A percentile compares a stretch with the other conserved stretches of the same genome.
Conservation (phyloP, 1,140 invertebrate species). For the Maconellicoccus hirsutus region DNA sequence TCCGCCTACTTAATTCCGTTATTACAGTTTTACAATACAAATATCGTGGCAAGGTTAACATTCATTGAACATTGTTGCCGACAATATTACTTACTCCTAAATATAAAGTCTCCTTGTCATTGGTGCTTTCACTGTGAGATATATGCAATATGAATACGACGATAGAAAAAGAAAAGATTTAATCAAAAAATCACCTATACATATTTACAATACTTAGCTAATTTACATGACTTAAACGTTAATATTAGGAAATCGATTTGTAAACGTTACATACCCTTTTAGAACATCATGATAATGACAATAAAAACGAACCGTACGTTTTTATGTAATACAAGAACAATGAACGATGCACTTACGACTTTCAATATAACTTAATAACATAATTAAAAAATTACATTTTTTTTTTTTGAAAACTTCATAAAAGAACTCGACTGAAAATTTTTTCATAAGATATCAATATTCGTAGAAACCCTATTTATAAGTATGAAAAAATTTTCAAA, state of each 20-base stretch:
- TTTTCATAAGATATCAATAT: too few species aligned
- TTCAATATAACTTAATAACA: not conserved
- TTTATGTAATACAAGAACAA: too few species aligned
- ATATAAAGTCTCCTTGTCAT: not conserved
- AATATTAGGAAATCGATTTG: not conserved
- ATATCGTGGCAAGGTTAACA: not conserved
- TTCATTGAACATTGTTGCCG: not conserved
- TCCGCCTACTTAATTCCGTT: constrained; percentile 14
- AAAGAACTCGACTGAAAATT: too few species aligned
- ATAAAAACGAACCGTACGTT: too few species aligned
- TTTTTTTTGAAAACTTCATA: too few species aligned
- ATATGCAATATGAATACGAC: not conserved
- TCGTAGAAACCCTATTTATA: too few species aligned
- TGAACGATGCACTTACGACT: not conserved
- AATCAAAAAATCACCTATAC: constrained; percentile 1
- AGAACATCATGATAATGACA: not conserved
- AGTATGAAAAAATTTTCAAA: too few species aligned
- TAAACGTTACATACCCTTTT: not conserved
- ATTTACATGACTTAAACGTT: constrained; percentile 9
- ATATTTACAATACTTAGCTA: constrained; percentile 1
- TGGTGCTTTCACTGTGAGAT: not conserved
- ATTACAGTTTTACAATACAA: not conserved
- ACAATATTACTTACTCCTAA: not conserved
- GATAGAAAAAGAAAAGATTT: not conserved
- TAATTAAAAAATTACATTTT: too few species aligned